Conservation (phyloP, 2,113 vertebrate species). For the Melanerpes aurifrons region DNA sequence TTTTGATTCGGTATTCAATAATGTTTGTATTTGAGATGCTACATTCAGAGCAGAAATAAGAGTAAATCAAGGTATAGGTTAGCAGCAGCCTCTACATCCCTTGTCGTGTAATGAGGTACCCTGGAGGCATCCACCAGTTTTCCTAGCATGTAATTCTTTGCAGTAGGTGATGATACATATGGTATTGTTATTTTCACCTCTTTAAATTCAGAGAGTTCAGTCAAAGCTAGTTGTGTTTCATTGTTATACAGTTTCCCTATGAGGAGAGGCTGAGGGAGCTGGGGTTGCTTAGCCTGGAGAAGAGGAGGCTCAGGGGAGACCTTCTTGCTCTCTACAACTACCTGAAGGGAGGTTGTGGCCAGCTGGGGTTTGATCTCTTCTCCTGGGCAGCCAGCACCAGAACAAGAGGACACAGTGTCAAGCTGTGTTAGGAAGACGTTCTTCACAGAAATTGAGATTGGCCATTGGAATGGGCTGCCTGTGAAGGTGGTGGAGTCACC, state of each 20-base stretch:
- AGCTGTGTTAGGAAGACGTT: too few relatives aligned
- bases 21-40: neutral
- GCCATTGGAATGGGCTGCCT: too few relatives aligned
- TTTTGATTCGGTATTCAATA: neutral
- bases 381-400: too few relatives aligned
- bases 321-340: too few relatives aligned
- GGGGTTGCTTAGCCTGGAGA: too few relatives aligned
- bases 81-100: neutral
- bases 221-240: neutral
- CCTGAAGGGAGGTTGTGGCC: too few relatives aligned
- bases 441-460: too few relatives aligned
- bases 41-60: neutral
- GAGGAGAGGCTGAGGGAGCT: too few relatives aligned
- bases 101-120: neutral
- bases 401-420: too few relatives aligned
- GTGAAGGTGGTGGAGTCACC: too few relatives aligned
- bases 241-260: neutral
- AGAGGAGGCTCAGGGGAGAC: too few relatives aligned
- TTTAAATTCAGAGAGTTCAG: neutral
- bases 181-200: neutral
- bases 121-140: neutral
- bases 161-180: neutral
- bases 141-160: neutral
- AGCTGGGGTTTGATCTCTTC: too few relatives aligned
- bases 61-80: neutral